Evolutionary conservation across 2,113 vertebrate species (phyloP).

Genomic region (Clarias macrocephalus): DNA sequence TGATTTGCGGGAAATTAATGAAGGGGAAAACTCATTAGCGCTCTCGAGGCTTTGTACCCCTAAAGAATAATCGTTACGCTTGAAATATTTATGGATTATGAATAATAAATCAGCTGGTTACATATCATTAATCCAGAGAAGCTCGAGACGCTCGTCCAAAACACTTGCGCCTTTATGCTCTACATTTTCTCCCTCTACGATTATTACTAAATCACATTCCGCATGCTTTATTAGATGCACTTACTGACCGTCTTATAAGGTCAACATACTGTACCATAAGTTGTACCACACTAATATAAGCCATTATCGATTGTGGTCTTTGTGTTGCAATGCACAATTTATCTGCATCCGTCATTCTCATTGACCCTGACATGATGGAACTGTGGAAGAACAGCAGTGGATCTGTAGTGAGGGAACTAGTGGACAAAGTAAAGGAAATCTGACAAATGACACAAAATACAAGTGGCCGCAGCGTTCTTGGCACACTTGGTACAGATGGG

Average conservation of each 20-base stretch:
- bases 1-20: neutral
- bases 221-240: neutral
- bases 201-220: neutral
- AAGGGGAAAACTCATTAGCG: neutral
- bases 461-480: neutral
- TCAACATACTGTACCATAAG: neutral
- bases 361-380: neutral
- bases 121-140: neutral
- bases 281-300: neutral
- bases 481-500: neutral
- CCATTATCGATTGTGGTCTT: neutral
- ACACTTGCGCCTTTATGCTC: neutral
- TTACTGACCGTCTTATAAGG: neutral
- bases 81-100: constrained; percentile 1
- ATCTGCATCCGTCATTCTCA: neutral
- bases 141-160: neutral
- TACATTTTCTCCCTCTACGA: neutral
- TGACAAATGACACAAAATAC: neutral
- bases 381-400: neutral
- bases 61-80: neutral
- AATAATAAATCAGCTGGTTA: neutral
- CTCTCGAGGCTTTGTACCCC: neutral
- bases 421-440: neutral
- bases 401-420: neutral
- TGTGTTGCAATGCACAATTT: neutral